Evolutionary conservation across 2,797 vertebrate species (phyloP), one percentile per base, ranked within the genome.

Genomic region (Lagocephalus sceleratus): DNA sequence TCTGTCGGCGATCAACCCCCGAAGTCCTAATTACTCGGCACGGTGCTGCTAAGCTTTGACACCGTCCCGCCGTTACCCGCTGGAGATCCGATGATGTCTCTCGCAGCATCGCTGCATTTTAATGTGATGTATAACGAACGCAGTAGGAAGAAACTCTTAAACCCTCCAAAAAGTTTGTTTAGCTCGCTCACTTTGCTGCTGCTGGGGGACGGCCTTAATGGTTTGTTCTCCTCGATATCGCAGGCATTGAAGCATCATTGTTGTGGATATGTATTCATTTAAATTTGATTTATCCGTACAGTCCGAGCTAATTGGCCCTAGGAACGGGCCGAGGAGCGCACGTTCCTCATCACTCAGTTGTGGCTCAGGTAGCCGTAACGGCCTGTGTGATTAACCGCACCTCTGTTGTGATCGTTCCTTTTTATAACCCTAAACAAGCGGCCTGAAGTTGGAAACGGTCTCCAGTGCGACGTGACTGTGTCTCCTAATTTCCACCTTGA

Each of bases 1-100:
- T 60, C 32, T 61, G 63, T 72, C 68, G 52, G 68, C 51, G 62
- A 63, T 78, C 81, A 71, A 82, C 76, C 85, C 85, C 85, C 40
- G 71, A 83, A 86, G 84, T 84, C 82, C 82, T 85, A 85, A 87
- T 88, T 88, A 87, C 83, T 85, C 76, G 64, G 75, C 73, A 79
- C 85, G 82, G 79, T 81, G 77, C 77, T 85, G 80, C 44, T 54
- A 71, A 68, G 71, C 78, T 75, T 74, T 67, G 49, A 76, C 76
- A 71, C 68, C 71, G 80, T 79, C 81, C 84, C 68, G 66, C 74
- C 57, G 60, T 60, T 81, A 83, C 73, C 78, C 66, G 16, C 83
- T 78, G 72, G 80, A 79, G 79, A 84, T 82, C 77, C 81, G 76
- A 75, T 74, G 78, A 87, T 80, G 59, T 63, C 68, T 71, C 78